These are phyloP conservation scores for Notodonta dromedarius DNA, from an alignment of 2,888 invertebrate species.

Conservation along the genomic window DNA sequence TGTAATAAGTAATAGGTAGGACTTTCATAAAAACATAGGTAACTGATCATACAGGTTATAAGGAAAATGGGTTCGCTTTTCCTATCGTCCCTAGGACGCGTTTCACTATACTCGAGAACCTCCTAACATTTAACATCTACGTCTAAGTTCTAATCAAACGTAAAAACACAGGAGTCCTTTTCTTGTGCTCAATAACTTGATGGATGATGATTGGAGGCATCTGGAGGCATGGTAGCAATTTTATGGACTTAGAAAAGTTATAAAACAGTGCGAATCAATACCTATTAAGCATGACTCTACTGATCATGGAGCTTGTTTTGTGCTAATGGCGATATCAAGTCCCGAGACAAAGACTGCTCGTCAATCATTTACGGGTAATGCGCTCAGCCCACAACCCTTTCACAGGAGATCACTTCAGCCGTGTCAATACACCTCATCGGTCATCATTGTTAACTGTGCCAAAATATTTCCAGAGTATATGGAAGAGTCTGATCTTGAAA, in stretches of 20 bases:
- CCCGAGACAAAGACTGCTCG: slow-evolving; percentile 55
- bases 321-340: slow-evolving; percentile 63
- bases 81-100: neutral
- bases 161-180: neutral
- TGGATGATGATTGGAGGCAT: too few relatives aligned
- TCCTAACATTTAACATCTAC: neutral
- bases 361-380: slow-evolving; percentile 77
- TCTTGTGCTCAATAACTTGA: too few relatives aligned
- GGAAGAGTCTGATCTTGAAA: slow-evolving; percentile 24
- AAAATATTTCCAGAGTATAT: slow-evolving; percentile 20
- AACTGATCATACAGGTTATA: neutral
- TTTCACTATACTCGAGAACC: neutral
- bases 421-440: slow-evolving; percentile 49
- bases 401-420: slow-evolving; percentile 41
- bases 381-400: slow-evolving; percentile 70
- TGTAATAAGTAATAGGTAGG: neutral
- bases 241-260: neutral
- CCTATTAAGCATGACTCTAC: slow-evolving; percentile 15
- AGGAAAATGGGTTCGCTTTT: too few relatives aligned
- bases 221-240: too few relatives aligned
- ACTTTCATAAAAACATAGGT: neutral
- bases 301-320: slow-evolving; percentile 19
- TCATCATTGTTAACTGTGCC: slow-evolving; percentile 35
- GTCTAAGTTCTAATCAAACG: neutral
- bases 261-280: slow-evolving; percentile 2